A percentile compares a stretch with the other conserved stretches of the same genome.
phyloP scores from a whole-genome alignment of 2,797 vertebrate genomes.

The Enteromius fasciolatus region DNA sequence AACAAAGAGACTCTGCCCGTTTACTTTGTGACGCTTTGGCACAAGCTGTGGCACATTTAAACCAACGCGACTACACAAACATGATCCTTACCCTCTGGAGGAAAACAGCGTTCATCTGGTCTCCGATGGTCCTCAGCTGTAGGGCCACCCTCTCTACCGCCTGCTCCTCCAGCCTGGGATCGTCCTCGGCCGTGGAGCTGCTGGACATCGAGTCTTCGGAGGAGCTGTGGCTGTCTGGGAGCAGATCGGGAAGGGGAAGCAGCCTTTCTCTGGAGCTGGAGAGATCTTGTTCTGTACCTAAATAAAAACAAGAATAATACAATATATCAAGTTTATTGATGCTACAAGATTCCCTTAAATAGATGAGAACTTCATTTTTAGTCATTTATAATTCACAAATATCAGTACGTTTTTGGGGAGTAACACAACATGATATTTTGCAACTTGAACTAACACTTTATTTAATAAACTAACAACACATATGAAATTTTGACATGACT shows the following conservation, averaged over 20 bases:
- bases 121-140: conserved; percentile 75
- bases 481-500: neutral
- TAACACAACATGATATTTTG: neutral
- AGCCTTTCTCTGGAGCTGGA: conserved; percentile 43
- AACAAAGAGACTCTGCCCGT: conserved; percentile 22
- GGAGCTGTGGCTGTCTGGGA: conserved; percentile 56
- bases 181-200: conserved; percentile 35
- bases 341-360: no score
- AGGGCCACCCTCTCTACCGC: conserved; percentile 66
- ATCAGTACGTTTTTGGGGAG: neutral
- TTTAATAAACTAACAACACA: neutral
- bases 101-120: conserved; percentile 69
- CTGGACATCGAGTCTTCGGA: conserved; percentile 46
- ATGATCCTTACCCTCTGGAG: conserved; percentile 70
- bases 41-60: conserved; percentile 12
- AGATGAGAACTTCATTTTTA: no score
- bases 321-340: neutral
- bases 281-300: conserved; percentile 51
- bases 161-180: conserved; percentile 55
- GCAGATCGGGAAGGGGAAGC: conserved; percentile 66
- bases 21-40: conserved; percentile 9
- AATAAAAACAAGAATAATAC: conserved; percentile 53
- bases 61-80: conserved; percentile 28
- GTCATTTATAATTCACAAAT: neutral
- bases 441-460: neutral